These are phyloP conservation scores for Diploscapter pachys DNA, from an alignment of 1,140 invertebrate genomes.

Conservation along the genomic window DNA sequence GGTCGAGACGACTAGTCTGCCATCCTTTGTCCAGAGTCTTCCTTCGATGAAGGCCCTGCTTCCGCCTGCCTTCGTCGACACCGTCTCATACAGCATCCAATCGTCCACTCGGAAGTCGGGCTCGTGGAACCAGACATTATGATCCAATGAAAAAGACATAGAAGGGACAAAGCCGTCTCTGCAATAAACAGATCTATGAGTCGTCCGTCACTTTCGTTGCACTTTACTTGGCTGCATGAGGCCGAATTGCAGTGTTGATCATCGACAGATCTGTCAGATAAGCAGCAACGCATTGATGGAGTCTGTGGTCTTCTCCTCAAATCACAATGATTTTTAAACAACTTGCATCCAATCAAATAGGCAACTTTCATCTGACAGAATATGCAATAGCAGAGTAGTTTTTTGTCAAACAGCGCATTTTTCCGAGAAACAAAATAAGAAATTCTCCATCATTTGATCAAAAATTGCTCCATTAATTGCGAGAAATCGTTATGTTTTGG, in stretches of 20 bases:
- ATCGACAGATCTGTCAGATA: constrained; percentile 37
- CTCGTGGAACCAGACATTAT: constrained; percentile 44
- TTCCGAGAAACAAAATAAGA: too few species aligned
- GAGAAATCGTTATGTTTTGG: too few species aligned
- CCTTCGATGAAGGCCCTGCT: constrained; percentile 41
- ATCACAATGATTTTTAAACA: constrained; percentile 5
- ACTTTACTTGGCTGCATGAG: constrained; percentile 24
- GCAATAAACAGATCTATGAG: constrained; percentile 20
- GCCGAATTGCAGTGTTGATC: constrained; percentile 38
- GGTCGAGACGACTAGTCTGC: constrained; percentile 36
- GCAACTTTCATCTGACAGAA: too few species aligned
- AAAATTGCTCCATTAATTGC: too few species aligned
- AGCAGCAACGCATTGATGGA: constrained; percentile 34
- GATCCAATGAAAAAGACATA: constrained; percentile 47
- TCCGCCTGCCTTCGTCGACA: constrained; percentile 36
- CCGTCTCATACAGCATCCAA: constrained; percentile 49
- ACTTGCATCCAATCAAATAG: not conserved
- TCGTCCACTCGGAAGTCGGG: constrained; percentile 48
- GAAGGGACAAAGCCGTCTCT: constrained; percentile 40
- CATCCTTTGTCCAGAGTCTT: constrained; percentile 36
- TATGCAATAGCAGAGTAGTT: too few species aligned
- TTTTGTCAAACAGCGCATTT: too few species aligned
- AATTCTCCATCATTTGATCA: too few species aligned
- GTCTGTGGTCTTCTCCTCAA: constrained; percentile 33
- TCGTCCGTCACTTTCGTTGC: constrained; percentile 19